Evolutionary conservation across 2,797 vertebrate species (phyloP).

Genomic region (Bradypus variegatus): DNA sequence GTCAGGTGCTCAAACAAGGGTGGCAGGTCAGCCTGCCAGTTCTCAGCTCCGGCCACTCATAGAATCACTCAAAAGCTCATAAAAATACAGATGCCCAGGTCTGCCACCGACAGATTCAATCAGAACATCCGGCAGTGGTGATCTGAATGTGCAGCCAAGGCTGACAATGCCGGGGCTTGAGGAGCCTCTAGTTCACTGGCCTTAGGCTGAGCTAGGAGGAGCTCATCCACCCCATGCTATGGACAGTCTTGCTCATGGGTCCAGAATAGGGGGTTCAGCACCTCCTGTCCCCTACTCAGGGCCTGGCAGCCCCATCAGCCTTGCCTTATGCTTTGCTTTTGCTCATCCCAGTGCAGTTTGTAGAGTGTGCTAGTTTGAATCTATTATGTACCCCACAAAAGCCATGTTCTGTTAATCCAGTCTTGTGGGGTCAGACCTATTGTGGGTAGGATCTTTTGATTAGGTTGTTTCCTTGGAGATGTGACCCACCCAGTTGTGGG

Average conservation of each 20-base stretch:
- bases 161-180: not conserved
- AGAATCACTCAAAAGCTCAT: not conserved
- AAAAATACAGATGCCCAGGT: not conserved
- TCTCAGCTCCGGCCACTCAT: not conserved
- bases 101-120: not conserved
- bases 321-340: not conserved
- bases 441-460: too few relatives aligned
- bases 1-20: not conserved
- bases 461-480: too few relatives aligned
- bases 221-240: not conserved
- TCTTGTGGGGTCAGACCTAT: too few relatives aligned
- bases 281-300: not conserved
- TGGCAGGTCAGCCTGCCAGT: rapidly evolving
- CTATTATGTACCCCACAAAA: too few relatives aligned
- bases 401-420: too few relatives aligned
- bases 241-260: not conserved
- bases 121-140: not conserved
- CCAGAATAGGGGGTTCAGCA: not conserved
- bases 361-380: too few relatives aligned
- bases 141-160: too few relatives aligned
- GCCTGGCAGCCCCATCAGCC: not conserved
- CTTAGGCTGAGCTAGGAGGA: not conserved
- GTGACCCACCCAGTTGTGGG: too few relatives aligned
- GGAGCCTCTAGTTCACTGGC: not conserved
- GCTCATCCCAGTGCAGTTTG: too few relatives aligned